Evolutionary conservation across 2,113 vertebrate genomes (phyloP), one percentile per base, ranked within the genome.

Genomic region (Stictonetta naevosa): DNA sequence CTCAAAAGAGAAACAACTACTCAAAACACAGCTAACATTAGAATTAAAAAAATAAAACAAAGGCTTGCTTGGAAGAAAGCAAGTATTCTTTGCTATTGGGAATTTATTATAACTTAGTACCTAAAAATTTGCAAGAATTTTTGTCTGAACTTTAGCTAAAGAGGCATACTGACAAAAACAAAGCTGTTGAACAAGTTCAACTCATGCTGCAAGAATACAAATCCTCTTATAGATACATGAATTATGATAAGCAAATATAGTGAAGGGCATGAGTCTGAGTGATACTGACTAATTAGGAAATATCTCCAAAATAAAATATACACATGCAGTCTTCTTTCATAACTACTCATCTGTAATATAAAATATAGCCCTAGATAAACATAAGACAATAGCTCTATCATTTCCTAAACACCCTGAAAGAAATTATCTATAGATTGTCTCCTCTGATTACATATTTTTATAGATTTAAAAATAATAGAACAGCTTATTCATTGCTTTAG

Each of bases 171-270:
- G 55, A 38, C 82, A 90, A 75, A 97, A 88, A 40, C 12, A 18
- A 75, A 56, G 64, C 38, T 95, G 40, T 66, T 86, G 80, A 95
- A 81, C 64, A 71, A 33, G 46, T 25, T 97, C 81, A 80, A 92
- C 82, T 85, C 46, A 81, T 72, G 69, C 53, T 95, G 82, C 95
- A 96, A 96, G 91, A 91, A 92, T 31, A 97, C 68, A 94, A 96
- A 92, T 88, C 66, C 63, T 90, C 93, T 89, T 92, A 93, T 1
- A 73, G 62, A 80, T 59, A 84, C 26, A 72, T 63, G 40, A 93
- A 93, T 92, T 95, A 77, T 80, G 40, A 46, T 88, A 90, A 95
- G 90, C 19, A 94, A 86, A 94, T 56, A 94, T n/a, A 21, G 10
- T 36, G 26, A 88, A 90, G 64, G 36, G 48, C 42, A 58, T 23